phyloP scores from a whole-genome alignment of 2,113 vertebrate genomes.

The Girardinichthys multiradiatus region DNA sequence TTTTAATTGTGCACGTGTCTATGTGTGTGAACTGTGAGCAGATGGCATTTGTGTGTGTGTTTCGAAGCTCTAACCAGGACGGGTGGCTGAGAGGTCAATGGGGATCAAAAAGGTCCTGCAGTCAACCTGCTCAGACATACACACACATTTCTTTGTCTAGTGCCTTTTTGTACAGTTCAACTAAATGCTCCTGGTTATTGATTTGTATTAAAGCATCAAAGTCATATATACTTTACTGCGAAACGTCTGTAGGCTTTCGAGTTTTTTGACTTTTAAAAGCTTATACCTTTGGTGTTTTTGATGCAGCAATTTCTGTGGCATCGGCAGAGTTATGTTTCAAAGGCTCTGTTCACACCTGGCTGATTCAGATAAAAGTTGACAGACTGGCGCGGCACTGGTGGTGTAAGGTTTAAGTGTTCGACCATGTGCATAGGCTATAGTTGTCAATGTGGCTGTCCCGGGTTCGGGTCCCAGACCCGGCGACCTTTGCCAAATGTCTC shows the following conservation, averaged over 20 bases:
- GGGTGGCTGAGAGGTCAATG: conserved; percentile 53
- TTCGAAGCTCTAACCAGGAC: conserved; percentile 31
- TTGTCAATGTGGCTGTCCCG: no score
- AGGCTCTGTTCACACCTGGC: no score
- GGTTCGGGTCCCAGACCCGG: no score
- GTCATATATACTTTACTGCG: conserved; percentile 8
- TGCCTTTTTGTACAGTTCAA: not conserved
- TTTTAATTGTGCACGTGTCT: not conserved
- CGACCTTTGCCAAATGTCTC: no score
- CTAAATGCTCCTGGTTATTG: conserved; percentile 11
- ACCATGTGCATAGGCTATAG: no score
- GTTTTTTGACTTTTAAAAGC: no score
- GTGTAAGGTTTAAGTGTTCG: no score
- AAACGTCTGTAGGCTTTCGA: conserved; percentile 6
- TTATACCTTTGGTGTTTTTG: no score
- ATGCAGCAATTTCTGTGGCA: no score
- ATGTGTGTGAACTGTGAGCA: conserved; percentile 28
- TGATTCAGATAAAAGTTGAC: not conserved
- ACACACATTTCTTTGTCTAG: not conserved
- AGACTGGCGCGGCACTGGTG: no score
- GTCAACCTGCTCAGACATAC: conserved; percentile 5
- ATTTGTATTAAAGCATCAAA: not conserved
- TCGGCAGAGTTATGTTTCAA: no score
- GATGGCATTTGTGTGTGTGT: conserved; percentile 47
- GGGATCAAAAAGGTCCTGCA: conserved; percentile 56